Base-by-base conservation (phyloP, 1,140 invertebrate species). In the Drosophila bocqueti region DNA sequence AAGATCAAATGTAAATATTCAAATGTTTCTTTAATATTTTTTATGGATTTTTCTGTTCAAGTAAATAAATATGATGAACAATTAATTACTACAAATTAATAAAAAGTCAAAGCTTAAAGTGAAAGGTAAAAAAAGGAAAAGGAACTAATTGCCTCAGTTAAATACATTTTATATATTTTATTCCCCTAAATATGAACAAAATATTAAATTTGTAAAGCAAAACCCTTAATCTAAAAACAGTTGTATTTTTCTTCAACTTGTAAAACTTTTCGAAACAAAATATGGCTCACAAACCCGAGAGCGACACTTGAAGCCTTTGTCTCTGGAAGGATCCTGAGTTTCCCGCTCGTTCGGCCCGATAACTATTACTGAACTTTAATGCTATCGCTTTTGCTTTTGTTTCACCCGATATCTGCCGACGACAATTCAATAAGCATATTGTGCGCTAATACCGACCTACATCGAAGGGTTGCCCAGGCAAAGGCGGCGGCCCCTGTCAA, bases 381-480 rank as follows among this genome's bases (percentile, higher is more conserved):
- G 18, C 16, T 36, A 36, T 49, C 52, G 52, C n/a, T 42, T 49
- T 59, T 9, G 7, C 18, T 9, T 36, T 50, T 10, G 4, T 36
- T 11, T 42, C n/a, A 5, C 5, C 52, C 21, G 29, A 36, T 61
- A 18, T 38, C 38, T 24, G 63, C 11, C 47, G 43, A 36, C 65
- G 31, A 55, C 55, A 84, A 47, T 81, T 76, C 77, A 84, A 81
- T 67, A 76, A 76, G 64, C 77, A 76, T 76, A 71, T 83, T 67
- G 58, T 60, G 31, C 26, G 26, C 18, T 45, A 50, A 61, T 73
- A 3, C 67, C 55, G 52, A 73, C 67, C 67, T 36, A 69, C 11
- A 47, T 59, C 46, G 36, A 38, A 29, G 66, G 47, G 66, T 26
- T 69, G 40, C 64, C 64, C 64, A 13, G 16, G 31, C 49, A 59